Conservation (phyloP, 2,797 vertebrate genomes). For the Paratrypauchen microcephalus region DNA sequence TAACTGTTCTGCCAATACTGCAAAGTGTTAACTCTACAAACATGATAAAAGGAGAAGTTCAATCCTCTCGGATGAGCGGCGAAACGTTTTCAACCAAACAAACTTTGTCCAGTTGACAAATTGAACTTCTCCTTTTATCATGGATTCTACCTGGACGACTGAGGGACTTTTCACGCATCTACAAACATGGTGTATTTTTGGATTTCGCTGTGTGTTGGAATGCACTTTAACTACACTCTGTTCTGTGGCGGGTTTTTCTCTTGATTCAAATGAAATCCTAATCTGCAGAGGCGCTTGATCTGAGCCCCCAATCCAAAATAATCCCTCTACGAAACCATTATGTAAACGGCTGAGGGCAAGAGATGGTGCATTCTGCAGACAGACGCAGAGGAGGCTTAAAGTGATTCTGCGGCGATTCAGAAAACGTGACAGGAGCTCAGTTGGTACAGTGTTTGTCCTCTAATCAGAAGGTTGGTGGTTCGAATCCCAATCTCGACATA, state of each 20-base stretch:
- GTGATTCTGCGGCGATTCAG: background rate
- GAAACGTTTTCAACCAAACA: no score
- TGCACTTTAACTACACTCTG: background rate
- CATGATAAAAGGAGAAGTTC: no score
- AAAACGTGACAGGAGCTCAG: no score
- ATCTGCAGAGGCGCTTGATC: slow-evolving; percentile 39
- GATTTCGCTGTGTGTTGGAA: background rate
- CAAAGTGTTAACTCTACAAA: background rate
- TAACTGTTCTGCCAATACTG: background rate
- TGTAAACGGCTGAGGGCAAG: slow-evolving; percentile 51
- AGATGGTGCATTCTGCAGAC: slow-evolving; percentile 5
- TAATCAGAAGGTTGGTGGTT: no score
- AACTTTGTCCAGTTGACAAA: no score
- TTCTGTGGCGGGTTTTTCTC: background rate
- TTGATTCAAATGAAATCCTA: slow-evolving; percentile 23
- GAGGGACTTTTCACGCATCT: no score
- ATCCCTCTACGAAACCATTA: slow-evolving; percentile 61
- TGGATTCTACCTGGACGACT: no score
- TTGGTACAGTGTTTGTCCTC: no score
- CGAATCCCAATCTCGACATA: no score
- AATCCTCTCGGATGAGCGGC: no score
- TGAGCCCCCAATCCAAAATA: slow-evolving; percentile 44
- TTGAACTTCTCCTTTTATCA: no score
- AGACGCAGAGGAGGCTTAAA: background rate
- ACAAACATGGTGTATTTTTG: background rate